Evolutionary conservation across 2,797 vertebrate species (phyloP).

Genomic region (Crenichthys baileyi): DNA sequence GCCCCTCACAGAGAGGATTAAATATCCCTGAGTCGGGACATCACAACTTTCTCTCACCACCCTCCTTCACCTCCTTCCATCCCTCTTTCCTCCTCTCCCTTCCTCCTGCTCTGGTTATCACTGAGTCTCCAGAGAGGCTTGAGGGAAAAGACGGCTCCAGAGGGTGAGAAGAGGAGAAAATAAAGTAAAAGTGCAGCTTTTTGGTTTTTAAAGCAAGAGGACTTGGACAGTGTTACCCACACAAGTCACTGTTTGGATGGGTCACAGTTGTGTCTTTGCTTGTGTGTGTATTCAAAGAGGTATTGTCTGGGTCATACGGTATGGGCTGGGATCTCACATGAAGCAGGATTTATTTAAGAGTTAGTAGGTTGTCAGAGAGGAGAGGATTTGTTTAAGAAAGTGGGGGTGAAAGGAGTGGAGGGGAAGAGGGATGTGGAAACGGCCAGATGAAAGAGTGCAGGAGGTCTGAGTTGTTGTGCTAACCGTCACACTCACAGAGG

Average conservation of each 20-base stretch:
- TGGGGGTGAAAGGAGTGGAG: slow-evolving; percentile 35
- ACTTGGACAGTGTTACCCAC: slow-evolving; percentile 67
- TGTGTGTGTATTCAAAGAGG: slow-evolving; percentile 17
- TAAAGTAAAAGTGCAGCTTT: slow-evolving; percentile 51
- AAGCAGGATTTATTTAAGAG: slow-evolving; percentile 65
- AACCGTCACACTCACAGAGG: slow-evolving; percentile 52
- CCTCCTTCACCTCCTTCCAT: slow-evolving; percentile 35
- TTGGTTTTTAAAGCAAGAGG: slow-evolving; percentile 54
- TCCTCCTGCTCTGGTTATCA: slow-evolving; percentile 77
- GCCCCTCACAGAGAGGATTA: slow-evolving; percentile 81
- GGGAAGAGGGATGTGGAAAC: slow-evolving; percentile 61
- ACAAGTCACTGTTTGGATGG: slow-evolving; percentile 58
- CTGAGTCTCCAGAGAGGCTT: slow-evolving; percentile 74
- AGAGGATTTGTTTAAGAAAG: slow-evolving; percentile 68
- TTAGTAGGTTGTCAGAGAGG: slow-evolving; percentile 52
- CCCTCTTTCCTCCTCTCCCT: slow-evolving; percentile 69
- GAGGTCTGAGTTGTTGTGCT: slow-evolving; percentile 70
- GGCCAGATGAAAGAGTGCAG: slow-evolving; percentile 69
- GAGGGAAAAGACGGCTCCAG: slow-evolving; percentile 50
- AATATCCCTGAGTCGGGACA: slow-evolving; percentile 85
- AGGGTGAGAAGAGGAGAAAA: slow-evolving; percentile 46
- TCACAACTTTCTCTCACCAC: slow-evolving; percentile 67
- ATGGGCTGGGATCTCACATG: slow-evolving; percentile 35
- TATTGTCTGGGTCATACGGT: slow-evolving; percentile 41
- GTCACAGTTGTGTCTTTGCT: slow-evolving; percentile 44